phyloP scores from a whole-genome alignment of 2,797 vertebrate species.

The Saxicola maurus region DNA sequence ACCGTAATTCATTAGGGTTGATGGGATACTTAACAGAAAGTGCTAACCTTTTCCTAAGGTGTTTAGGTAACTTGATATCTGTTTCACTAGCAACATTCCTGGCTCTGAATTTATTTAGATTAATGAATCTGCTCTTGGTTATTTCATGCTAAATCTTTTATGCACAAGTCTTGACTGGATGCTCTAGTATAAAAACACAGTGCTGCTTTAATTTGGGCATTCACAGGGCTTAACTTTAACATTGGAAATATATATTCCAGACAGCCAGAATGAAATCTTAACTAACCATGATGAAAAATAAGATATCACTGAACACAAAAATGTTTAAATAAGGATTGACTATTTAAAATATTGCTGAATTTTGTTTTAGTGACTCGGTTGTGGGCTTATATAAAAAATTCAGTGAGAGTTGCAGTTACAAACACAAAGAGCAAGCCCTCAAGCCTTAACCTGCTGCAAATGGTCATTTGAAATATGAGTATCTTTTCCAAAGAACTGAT shows the following conservation, averaged over 20 bases:
- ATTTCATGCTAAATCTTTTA: not conserved
- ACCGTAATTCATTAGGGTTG: conserved; percentile 49
- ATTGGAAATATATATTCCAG: conserved; percentile 8
- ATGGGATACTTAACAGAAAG: conserved; percentile 49
- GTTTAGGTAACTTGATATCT: conserved; percentile 17
- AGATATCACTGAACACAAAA: not conserved
- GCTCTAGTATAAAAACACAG: not conserved
- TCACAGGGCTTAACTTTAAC: not conserved
- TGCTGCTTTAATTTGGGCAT: not conserved
- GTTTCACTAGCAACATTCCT: conserved; percentile 44
- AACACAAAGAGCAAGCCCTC: not conserved
- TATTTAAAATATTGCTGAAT: not conserved
- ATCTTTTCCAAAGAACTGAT: not conserved
- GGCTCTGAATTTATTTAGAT: conserved; percentile 34
- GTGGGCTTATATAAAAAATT: not conserved
- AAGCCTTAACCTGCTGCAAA: not conserved
- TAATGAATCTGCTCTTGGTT: not conserved
- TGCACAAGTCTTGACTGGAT: not conserved
- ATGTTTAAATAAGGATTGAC: not conserved
- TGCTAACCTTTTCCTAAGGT: conserved; percentile 44
- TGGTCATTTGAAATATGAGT: not conserved
- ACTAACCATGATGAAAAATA: conserved; percentile 7
- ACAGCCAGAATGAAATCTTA: not conserved
- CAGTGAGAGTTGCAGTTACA: not conserved
- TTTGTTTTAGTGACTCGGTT: not conserved